Base-by-base conservation (phyloP, 2,888 invertebrate genomes). In the Eledona agricola region DNA sequence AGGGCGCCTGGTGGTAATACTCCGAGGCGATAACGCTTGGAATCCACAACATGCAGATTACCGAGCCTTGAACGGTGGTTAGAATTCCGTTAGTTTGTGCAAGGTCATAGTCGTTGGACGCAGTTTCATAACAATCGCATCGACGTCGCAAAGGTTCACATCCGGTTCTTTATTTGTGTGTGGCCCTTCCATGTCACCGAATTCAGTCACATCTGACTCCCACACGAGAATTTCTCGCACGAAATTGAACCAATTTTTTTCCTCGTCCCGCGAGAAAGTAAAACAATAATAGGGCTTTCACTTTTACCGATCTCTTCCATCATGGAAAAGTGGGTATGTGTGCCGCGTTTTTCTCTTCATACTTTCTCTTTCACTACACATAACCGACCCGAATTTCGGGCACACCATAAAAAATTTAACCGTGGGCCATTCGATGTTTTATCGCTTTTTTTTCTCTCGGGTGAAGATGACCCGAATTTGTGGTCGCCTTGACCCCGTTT, bases 1-100 rank as follows among this genome's bases (percentile, higher is more conserved):
- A 29, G 10, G 29, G 10, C 7, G 9, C 29, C 9, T 11, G 25
- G 10, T 11, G 11, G 11, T 10, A 25, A 11, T 25, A 22, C n/a
- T 22, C 22, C 22, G 28, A 40, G 40, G 25, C 31, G 50, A 40
- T 51, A 34, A 20, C 28, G 22, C 23, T 26, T 23, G 26, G 17
- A 40, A 20, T 15, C 22, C 22, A 38, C 34, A 37, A 34, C 35
- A 32, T 17, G 25, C 32, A 28, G 53, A 49, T 53, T 53, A 53
- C 19, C 17, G 17, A 25, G 55, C 64, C 64, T 64, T 64, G 62
- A 60, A 60, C 55, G 60, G 55, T 53, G 57, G 46, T 58, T 51
- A 53, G 60, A 62, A 62, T 62, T 64, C 64, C 64, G 64, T 64
- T 64, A 62, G 59, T 58, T 64, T 64, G 61, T 59, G 62, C 64